These are phyloP conservation scores for Myocastor coypus DNA, from an alignment of 2,113 vertebrate genomes.

Conservation along the genomic window DNA sequence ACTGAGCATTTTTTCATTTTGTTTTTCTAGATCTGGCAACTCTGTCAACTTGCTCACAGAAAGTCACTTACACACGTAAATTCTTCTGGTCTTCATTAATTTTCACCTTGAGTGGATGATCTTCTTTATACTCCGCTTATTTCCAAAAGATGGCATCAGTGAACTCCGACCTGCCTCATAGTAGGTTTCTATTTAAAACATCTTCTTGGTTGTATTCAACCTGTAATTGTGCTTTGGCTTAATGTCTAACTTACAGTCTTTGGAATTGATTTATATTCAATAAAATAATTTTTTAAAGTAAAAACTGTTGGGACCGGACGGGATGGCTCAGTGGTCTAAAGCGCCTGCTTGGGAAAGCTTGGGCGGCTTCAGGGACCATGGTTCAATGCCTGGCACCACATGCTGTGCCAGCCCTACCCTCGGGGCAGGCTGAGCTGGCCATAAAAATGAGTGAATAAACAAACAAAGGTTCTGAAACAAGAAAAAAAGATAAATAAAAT, in stretches of 20 bases:
- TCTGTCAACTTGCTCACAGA: background rate
- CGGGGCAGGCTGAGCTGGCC: no score
- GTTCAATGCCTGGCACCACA: no score
- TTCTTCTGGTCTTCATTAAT: background rate
- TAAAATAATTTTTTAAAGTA: conserved; percentile 89
- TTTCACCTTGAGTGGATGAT: conserved; percentile 29
- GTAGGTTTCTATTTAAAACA: conserved; percentile 84
- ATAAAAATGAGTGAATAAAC: no score
- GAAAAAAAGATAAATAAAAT: no score
- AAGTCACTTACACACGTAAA: conserved; percentile 53
- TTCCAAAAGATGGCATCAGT: conserved; percentile 73
- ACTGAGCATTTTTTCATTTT: conserved; percentile 23
- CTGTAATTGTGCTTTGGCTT: conserved; percentile 89
- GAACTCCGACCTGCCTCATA: conserved; percentile 80
- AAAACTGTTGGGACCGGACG: no score
- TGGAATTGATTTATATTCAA: conserved; percentile 89
- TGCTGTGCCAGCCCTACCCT: no score
- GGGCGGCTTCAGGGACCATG: no score
- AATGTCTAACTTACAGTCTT: conserved; percentile 88
- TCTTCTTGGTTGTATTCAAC: conserved; percentile 85
- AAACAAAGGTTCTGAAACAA: no score
- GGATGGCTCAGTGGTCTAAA: no score
- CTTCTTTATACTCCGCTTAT: background rate
- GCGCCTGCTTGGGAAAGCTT: no score
- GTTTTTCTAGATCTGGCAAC: conserved; percentile 54